These are phyloP conservation scores for Limnothrissa miodon DNA, from an alignment of 2,113 vertebrate species.

Conservation along the genomic window DNA sequence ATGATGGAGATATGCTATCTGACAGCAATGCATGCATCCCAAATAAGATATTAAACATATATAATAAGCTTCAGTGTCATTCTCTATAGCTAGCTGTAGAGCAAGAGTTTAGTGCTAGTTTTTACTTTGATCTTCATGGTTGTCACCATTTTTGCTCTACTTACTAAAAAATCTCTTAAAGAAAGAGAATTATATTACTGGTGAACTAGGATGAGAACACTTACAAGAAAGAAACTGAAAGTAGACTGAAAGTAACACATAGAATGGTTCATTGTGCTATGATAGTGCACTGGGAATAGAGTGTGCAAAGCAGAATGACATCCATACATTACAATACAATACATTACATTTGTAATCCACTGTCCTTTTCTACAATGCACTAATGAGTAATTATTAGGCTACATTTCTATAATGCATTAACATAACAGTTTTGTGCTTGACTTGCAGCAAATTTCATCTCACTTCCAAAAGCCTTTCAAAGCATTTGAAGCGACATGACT, in stretches of 20 bases:
- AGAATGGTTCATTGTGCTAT: too few relatives aligned
- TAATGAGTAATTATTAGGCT: conserved; percentile 4
- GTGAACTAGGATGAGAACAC: background rate
- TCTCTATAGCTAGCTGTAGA: background rate
- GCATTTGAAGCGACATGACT: background rate
- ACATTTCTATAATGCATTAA: background rate
- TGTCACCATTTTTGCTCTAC: background rate
- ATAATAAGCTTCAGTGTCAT: background rate
- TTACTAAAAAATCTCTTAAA: background rate
- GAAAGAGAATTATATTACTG: background rate
- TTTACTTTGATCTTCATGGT: background rate
- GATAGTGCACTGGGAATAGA: background rate
- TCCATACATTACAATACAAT: background rate
- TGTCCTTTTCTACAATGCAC: background rate
- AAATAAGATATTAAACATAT: background rate
- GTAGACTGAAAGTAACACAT: background rate
- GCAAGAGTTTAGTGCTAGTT: background rate
- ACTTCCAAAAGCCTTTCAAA: conserved; percentile 1
- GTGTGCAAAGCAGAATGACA: background rate
- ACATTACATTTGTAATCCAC: background rate
- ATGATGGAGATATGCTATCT: background rate
- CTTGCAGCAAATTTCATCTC: background rate
- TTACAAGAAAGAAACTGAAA: background rate
- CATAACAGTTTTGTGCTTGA: background rate
- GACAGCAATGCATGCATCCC: background rate